Conservation (phyloP, 2,797 vertebrate genomes). For the Poeciliopsis turneri region DNA sequence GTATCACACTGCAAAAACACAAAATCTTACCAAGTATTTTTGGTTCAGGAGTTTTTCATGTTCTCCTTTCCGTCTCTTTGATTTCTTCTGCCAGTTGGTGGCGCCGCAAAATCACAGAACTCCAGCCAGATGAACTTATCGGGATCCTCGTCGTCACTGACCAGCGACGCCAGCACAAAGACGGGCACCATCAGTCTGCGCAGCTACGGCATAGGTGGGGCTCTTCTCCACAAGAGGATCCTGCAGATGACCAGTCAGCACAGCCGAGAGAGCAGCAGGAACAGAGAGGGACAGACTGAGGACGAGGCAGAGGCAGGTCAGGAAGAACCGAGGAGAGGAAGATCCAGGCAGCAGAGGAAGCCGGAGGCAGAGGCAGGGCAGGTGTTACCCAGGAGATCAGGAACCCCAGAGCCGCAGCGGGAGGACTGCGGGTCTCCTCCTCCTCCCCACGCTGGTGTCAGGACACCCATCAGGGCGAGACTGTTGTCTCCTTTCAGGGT, state of each 20-base stretch:
- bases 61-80: not conserved
- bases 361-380: slow-evolving; percentile 12
- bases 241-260: slow-evolving; percentile 80
- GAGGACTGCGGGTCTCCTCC: slow-evolving; percentile 10
- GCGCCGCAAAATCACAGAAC: slow-evolving; percentile 82
- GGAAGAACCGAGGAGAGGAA: slow-evolving; percentile 45
- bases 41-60: not conserved
- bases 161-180: slow-evolving; percentile 88
- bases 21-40: too few species aligned
- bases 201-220: slow-evolving; percentile 96
- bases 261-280: slow-evolving; percentile 45
- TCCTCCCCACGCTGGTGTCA: slow-evolving; percentile 9
- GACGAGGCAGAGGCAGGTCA: slow-evolving; percentile 34
- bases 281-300: slow-evolving; percentile 27
- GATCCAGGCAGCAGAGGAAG: slow-evolving; percentile 27
- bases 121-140: slow-evolving; percentile 88
- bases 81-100: slow-evolving; percentile 75
- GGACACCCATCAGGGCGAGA: slow-evolving; percentile 68
- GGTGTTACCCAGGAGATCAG: slow-evolving; percentile 15
- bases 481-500: slow-evolving; percentile 80
- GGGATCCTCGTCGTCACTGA: slow-evolving; percentile 88
- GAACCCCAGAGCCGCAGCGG: not conserved
- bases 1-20: too few species aligned
- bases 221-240: slow-evolving; percentile 89
- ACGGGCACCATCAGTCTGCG: slow-evolving; percentile 82